Conservation (phyloP, 1,140 invertebrate genomes). For the Papilio glaucus region DNA sequence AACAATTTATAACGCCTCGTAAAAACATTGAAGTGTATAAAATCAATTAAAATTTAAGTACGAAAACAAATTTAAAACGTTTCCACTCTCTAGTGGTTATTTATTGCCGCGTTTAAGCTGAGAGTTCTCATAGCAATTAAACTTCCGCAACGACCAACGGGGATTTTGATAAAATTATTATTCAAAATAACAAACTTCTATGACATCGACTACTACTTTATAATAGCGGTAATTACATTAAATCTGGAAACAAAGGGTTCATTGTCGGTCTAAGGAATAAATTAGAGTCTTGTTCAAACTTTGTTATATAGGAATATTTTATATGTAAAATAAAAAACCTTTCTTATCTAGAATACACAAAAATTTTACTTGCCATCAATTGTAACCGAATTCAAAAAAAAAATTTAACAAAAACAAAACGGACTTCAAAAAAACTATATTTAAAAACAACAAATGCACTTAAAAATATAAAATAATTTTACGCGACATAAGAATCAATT, state of each 20-base stretch:
- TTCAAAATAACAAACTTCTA: conserved; percentile 16
- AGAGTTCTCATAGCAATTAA: conserved; percentile 23
- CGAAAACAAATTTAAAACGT: conserved; percentile 14
- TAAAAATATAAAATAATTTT: too few species aligned
- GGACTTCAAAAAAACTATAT: too few species aligned
- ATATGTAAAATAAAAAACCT: neutral
- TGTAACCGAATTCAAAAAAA: too few species aligned
- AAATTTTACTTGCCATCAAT: neutral
- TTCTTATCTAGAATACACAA: neutral
- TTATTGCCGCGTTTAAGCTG: conserved; percentile 13
- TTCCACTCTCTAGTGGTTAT: conserved; percentile 22
- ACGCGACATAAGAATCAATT: too few species aligned
- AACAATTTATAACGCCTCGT: neutral
- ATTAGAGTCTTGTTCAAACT: neutral
- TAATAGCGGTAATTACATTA: conserved; percentile 7
- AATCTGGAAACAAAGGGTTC: neutral
- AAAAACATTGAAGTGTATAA: neutral
- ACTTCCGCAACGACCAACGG: neutral
- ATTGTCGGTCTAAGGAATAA: neutral
- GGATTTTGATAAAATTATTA: conserved; percentile 17
- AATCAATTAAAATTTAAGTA: conserved; percentile 3
- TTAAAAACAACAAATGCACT: too few species aligned
- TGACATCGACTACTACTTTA: conserved; percentile 14
- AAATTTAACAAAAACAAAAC: too few species aligned
- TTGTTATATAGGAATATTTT: neutral